These are phyloP conservation scores for Psix sp. DNA, from an alignment of 1,140 invertebrate genomes.

Conservation along the genomic window DNA sequence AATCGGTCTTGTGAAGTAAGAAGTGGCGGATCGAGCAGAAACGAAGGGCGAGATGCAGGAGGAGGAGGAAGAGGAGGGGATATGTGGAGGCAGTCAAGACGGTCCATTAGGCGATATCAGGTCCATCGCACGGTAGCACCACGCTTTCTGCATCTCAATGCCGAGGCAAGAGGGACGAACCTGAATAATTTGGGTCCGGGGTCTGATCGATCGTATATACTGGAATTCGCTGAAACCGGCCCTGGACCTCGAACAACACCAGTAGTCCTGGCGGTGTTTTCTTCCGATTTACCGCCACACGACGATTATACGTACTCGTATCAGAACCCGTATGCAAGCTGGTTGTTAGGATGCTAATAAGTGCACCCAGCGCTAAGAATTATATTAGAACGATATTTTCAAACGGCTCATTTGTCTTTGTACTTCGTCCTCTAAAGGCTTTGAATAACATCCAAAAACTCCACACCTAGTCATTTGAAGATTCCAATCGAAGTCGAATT, in stretches of 20 bases:
- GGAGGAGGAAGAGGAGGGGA: conserved; percentile 59
- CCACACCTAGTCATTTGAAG: no score
- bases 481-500: no score
- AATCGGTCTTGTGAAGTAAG: conserved; percentile 41
- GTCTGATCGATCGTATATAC: conserved; percentile 57
- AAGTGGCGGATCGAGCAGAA: conserved; percentile 61
- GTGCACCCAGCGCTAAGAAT: conserved; percentile 35
- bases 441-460: no score
- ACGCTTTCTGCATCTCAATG: conserved; percentile 78
- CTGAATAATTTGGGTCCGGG: conserved; percentile 60
- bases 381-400: conserved; percentile 36
- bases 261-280: conserved; percentile 72
- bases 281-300: conserved; percentile 67
- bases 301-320: conserved; percentile 48
- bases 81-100: conserved; percentile 66
- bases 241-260: conserved; percentile 70
- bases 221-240: conserved; percentile 57
- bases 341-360: conserved; percentile 46
- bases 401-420: conserved; percentile 33
- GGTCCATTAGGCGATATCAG: conserved; percentile 78
- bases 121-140: conserved; percentile 78
- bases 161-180: conserved; percentile 58
- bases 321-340: conserved; percentile 26
- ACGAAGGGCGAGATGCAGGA: conserved; percentile 50
- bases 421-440: no score